Base-by-base conservation (phyloP, 2,797 vertebrate species). In the Otolemur crassicaudatus region DNA sequence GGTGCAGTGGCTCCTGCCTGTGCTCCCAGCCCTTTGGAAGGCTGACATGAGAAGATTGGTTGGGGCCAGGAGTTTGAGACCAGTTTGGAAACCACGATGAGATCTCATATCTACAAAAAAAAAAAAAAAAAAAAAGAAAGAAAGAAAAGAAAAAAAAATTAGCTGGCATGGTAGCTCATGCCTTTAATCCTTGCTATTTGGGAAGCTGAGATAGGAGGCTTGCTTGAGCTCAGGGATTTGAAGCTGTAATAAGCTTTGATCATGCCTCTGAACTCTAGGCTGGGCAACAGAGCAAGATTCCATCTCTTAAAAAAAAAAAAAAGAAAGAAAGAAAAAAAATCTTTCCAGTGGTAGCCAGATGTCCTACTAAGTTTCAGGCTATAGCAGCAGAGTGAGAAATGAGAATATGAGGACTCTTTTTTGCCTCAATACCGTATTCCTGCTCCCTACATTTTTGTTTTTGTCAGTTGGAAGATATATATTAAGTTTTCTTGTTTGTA, bases 401-500 rank as follows among this genome's bases (percentile, higher is more conserved):
- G 19, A 65, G 63, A n/a, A 16, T 2, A 14, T 1, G 27, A 69
- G 27, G 34, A 56, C 58, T n/a, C 8, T 75, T 89, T 76, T 76
- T 86, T 90, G 43, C 34, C 40, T 93, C 40, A 37, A 4, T 19
- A 90, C 25, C 6, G 72, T 34, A 60, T 43, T 93, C 77, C 92
- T 70, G 10, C 37, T 63, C 22, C 17, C 25, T 85, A 29, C 20
- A 69, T 60, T 94, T 85, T 91, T 90, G 20, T 25, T 46, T 88
- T 81, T 81, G 72, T 69, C 90, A 81, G 20, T 31, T 73, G 67
- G 94, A 82, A 75, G 92, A 65, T 60, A 7, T 31, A 90, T 37
- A 37, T 58, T 88, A 70, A 43, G 16, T 69, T 93, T 87, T 69
- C 49, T 91, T 79, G 34, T 49, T 96, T 94, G 34, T 61, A 70